phyloP scores from a whole-genome alignment of 2,113 vertebrate species.

The mouse (Mus musculus) region GRCm39 chr6:54678501-54679000 shows the following conservation, averaged over 20 bases:
- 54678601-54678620: not conserved
- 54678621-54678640: not conserved
- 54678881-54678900: not conserved
- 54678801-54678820: not conserved
- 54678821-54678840: not conserved
- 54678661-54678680: not conserved
- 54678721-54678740: not conserved
- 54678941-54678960: not conserved
- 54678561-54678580: not conserved
- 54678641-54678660: not conserved
- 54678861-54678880: fast-evolving
- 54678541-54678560: not conserved
- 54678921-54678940: not conserved
- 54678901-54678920: not conserved
- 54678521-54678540: not conserved
- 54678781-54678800: not conserved
- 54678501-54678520: not conserved
- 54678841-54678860: not conserved
- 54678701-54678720: not conserved
- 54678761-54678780: not conserved
- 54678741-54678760: not conserved
- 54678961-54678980: not conserved
- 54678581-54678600: not conserved
- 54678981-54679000: not conserved
- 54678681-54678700: not conserved